Conservation (phyloP, 2,888 invertebrate species). For the Microplitis deprimator region DNA sequence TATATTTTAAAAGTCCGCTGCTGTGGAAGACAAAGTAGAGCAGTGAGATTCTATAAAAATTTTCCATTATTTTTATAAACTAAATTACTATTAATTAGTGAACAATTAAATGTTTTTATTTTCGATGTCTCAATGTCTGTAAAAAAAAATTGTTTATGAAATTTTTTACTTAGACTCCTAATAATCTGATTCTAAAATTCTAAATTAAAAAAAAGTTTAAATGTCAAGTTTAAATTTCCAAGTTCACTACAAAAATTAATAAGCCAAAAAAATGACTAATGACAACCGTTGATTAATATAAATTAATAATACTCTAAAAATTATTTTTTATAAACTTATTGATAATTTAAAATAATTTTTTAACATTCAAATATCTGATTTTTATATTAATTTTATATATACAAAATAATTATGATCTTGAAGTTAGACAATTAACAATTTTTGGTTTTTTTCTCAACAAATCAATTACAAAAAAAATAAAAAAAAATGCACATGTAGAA, state of each 20-base stretch:
- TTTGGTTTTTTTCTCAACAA: too few relatives aligned
- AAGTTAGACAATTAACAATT: too few relatives aligned
- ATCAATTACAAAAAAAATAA: too few relatives aligned
- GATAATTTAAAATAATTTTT: not conserved
- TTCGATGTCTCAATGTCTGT: not conserved
- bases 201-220: too few relatives aligned
- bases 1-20: conserved; percentile 11
- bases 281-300: not conserved
- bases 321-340: not conserved
- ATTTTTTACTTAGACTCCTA: too few relatives aligned
- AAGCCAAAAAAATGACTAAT: not conserved
- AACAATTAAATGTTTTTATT: not conserved
- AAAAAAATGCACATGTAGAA: too few relatives aligned
- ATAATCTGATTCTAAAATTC: too few relatives aligned
- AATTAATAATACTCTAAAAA: not conserved
- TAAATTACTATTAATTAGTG: not conserved
- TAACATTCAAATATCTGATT: not conserved
- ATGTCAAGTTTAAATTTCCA: too few relatives aligned
- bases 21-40: conserved; percentile 26
- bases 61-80: not conserved
- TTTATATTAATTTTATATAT: not conserved
- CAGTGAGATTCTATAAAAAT: conserved; percentile 25
- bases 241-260: not conserved
- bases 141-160: too few relatives aligned
- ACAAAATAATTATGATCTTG: not conserved